Conservation (phyloP, 1,140 invertebrate genomes). For the Drosophila sulfurigaster region DNA sequence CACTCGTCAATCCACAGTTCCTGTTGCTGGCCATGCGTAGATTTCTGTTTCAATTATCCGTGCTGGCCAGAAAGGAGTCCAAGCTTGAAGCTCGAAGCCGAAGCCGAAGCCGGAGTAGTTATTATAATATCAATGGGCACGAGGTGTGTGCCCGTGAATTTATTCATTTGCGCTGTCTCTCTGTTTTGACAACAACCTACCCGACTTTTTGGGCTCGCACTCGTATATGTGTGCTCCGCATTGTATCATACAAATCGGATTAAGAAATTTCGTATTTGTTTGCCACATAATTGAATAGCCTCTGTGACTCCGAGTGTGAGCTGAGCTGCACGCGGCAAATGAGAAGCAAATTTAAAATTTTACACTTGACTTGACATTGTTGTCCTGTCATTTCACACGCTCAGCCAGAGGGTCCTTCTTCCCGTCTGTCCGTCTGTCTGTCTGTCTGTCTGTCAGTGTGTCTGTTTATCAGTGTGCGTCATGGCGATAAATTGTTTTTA, state of each 20-base stretch:
- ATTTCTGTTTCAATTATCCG: conserved; percentile 80
- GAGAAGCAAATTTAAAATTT: conserved; percentile 85
- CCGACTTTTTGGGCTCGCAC: background rate
- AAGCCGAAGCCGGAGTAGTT: conserved; percentile 40
- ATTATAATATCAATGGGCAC: conserved; percentile 78
- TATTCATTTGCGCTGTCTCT: conserved; percentile 66
- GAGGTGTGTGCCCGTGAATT: conserved; percentile 75
- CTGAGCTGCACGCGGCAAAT: conserved; percentile 71
- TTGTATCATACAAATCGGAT: conserved; percentile 83
- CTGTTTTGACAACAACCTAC: conserved; percentile 78
- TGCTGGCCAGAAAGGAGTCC: conserved; percentile 42
- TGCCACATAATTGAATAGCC: conserved; percentile 78
- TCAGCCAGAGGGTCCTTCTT: conserved; percentile 33
- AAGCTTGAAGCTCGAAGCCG: too few species aligned
- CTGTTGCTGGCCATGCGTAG: conserved; percentile 70
- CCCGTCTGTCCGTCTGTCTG: conserved; percentile 24
- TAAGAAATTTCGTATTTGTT: conserved; percentile 84
- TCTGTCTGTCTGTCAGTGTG: background rate
- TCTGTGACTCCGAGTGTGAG: conserved; percentile 38
- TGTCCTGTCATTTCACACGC: conserved; percentile 81
- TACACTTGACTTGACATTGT: conserved; percentile 84
- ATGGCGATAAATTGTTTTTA: conserved; percentile 63
- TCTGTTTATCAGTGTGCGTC: conserved; percentile 36
- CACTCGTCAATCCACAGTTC: conserved; percentile 61
- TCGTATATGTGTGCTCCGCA: conserved; percentile 34